Evolutionary conservation across 1,140 invertebrate genomes (phyloP).

Genomic region (Drosophila lacertosa): DNA sequence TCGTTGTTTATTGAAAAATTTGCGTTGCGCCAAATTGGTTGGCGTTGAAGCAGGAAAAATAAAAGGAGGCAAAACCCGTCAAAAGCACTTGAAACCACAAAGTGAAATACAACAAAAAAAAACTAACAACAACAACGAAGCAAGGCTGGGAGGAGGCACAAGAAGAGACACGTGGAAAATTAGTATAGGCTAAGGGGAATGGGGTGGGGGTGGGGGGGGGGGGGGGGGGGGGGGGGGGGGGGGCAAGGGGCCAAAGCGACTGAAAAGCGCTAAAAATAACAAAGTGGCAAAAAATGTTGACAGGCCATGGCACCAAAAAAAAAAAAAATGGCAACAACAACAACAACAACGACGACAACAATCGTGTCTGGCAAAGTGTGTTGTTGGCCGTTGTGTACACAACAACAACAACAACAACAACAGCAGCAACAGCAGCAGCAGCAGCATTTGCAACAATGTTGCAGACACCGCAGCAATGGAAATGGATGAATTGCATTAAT

Average conservation of each 20-base stretch:
- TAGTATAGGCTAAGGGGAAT: not conserved
- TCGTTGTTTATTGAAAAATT: constrained; percentile 57
- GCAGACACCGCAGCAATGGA: constrained; percentile 63
- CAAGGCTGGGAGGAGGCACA: not conserved
- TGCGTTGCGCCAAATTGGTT: constrained; percentile 55
- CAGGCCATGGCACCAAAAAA: constrained; percentile 39
- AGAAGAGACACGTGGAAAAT: constrained; percentile 37
- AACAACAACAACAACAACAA: too few species aligned
- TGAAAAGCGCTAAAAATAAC: constrained; percentile 56
- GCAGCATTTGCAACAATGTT: constrained; percentile 75
- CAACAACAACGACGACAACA: constrained; percentile 17
- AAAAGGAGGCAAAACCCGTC: constrained; percentile 23
- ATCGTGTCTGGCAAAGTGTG: constrained; percentile 20
- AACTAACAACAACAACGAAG: constrained; percentile 24
- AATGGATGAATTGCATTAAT: constrained; percentile 74
- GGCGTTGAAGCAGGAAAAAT: constrained; percentile 7
- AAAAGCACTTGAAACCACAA: constrained; percentile 38
- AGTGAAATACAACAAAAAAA: constrained; percentile 22
- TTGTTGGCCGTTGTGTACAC: constrained; percentile 41
- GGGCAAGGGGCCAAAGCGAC: constrained; percentile 25
- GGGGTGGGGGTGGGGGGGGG: not conserved
- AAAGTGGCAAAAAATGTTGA: constrained; percentile 57
- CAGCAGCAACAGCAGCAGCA: too few species aligned
- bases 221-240: not conserved
- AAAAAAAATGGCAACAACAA: constrained; percentile 6